A percentile compares a stretch with the other conserved stretches of the same genome.
phyloP scores from a whole-genome alignment of 2,888 invertebrate species.

The Stegophylla sp. region DNA sequence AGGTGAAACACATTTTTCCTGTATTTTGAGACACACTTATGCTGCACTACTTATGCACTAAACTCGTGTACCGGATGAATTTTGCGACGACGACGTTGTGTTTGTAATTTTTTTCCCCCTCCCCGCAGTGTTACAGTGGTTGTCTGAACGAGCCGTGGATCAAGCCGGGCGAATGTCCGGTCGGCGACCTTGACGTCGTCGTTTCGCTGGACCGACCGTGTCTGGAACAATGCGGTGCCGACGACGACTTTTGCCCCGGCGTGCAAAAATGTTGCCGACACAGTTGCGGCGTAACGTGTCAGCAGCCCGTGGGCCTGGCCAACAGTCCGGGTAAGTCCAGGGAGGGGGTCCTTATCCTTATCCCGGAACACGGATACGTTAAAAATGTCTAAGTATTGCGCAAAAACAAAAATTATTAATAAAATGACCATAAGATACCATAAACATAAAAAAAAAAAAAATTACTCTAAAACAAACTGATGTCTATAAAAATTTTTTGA shows the following conservation, averaged over 20 bases:
- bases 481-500: no score
- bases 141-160: conserved; percentile 68
- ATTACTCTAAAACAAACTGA: no score
- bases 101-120: conserved; percentile 60
- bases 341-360: no score
- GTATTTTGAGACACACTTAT: no score
- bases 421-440: no score
- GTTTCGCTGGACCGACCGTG: conserved; percentile 71
- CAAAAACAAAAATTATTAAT: no score
- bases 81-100: background rate
- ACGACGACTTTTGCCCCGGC: conserved; percentile 76
- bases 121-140: conserved; percentile 69
- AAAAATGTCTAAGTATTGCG: no score
- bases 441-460: no score
- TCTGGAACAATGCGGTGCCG: conserved; percentile 70
- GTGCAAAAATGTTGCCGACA: conserved; percentile 75
- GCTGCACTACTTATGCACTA: no score
- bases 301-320: conserved; percentile 71
- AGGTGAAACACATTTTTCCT: no score
- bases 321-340: conserved; percentile 63
- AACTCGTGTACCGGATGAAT: background rate
- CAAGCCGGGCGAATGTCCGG: conserved; percentile 68
- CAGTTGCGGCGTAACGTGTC: conserved; percentile 75
- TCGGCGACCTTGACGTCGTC: conserved; percentile 62
- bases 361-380: no score